Evolutionary conservation across 2,113 vertebrate species (phyloP), one percentile per base, ranked within the genome.

Genomic region (Chrysochloris asiatica): DNA sequence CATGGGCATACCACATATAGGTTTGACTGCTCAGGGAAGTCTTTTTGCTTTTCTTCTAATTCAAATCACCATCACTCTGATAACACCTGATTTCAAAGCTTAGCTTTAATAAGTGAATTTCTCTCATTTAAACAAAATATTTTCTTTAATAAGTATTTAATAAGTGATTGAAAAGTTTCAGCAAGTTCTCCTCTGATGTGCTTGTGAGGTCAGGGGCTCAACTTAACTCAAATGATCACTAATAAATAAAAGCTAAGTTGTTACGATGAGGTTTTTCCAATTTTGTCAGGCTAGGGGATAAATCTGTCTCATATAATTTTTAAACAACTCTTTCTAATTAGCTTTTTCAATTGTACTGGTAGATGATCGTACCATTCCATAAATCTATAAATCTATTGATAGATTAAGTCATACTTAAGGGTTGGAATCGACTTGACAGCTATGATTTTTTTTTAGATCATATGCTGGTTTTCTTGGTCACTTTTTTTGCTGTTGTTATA

Each of bases 81-180:
- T 65, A 26, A 83, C 71, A 83, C 43, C 41, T 69, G 36, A 36
- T 84, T 92, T 89, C 28, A 90, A 84, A 91, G 73, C 3, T 65
- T 88, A 67, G 67, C 48, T 54, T 87, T 63, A 36, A 26, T n/a
- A 90, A 79, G 41, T 63, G 33, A 69, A 22, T 24, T 78, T 54
- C 63, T 90, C 71, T 17, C 78, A 79, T 54, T 52, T 72, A 83
- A 87, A 65, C 36, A 87, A 86, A 90, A 54, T 48, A 30, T 69
- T 88, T 90, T 75, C 36, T 69, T 83, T 86, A 33, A n/a, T 17
- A n/a, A 36, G n/a, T 65, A 82, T 75, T 85, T 38, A 82, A 11
- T 33, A 78, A 85, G 76, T 52, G 52, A 26, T 12, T 59, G 47
- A 28, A 93, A 77, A 77, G 21, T 90, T 59, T n/a, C 65, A 81